phyloP scores from a whole-genome alignment of 1,140 invertebrate genomes.

The Pararge aegeria region DNA sequence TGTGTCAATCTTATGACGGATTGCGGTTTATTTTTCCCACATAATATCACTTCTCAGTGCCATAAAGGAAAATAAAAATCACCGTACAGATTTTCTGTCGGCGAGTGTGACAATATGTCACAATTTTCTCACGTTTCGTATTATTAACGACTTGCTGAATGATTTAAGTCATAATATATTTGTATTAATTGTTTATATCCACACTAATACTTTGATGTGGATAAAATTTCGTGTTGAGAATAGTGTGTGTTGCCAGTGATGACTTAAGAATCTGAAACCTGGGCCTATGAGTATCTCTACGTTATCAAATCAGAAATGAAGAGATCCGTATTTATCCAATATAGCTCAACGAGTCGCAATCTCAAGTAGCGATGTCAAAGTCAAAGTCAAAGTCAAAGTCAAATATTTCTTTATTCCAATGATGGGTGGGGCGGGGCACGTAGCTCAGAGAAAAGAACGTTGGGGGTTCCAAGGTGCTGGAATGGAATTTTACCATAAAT shows the following conservation, averaged over 20 bases:
- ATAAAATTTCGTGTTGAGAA: background rate
- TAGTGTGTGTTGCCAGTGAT: background rate
- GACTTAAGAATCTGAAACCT: too few relatives aligned
- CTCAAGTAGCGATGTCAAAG: too few relatives aligned
- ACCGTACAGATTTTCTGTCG: constrained; percentile 38
- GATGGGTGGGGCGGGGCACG: too few relatives aligned
- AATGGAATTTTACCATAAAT: too few relatives aligned
- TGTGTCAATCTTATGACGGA: constrained; percentile 30
- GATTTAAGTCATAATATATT: constrained; percentile 29
- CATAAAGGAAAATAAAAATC: constrained; percentile 56
- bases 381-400: too few relatives aligned
- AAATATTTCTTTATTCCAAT: too few relatives aligned
- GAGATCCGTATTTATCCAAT: too few relatives aligned
- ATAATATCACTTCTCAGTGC: constrained; percentile 24
- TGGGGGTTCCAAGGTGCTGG: too few relatives aligned
- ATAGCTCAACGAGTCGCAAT: too few relatives aligned
- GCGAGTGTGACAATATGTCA: constrained; percentile 58
- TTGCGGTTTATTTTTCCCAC: constrained; percentile 47
- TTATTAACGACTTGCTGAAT: constrained; percentile 27
- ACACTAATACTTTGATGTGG: constrained; percentile 4
- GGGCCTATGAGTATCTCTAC: too few relatives aligned
- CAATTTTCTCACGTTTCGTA: constrained; percentile 57
- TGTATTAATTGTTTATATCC: background rate
- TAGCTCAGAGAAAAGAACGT: too few relatives aligned
- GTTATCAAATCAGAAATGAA: too few relatives aligned